Conservation (phyloP, 2,888 invertebrate species). For the Leptinotarsa peninsularis region DNA sequence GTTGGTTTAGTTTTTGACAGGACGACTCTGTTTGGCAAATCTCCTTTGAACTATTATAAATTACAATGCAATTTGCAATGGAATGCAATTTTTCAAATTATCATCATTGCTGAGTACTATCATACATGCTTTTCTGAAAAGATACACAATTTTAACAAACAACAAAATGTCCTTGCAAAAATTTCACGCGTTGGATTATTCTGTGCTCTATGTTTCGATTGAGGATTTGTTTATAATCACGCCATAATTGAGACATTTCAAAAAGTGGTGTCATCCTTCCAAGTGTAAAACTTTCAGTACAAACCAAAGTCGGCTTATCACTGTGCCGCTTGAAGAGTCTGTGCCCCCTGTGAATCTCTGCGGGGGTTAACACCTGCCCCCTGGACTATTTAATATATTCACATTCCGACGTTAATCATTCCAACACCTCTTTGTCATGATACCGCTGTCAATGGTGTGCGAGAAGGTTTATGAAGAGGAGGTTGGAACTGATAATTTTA, state of each 20-base stretch:
- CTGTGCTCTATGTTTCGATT: no score
- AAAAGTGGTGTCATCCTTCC: neutral
- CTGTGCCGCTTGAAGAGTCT: conserved; percentile 47
- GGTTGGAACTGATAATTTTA: conserved; percentile 8
- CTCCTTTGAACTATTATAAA: no score
- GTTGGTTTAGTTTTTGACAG: no score
- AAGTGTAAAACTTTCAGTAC: neutral
- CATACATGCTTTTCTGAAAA: no score
- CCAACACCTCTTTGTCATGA: conserved; percentile 60
- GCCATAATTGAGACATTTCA: conserved; percentile 4
- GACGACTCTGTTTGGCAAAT: no score
- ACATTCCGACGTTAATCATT: conserved; percentile 66
- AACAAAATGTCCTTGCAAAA: no score
- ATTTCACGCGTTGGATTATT: no score
- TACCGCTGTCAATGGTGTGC: conserved; percentile 45
- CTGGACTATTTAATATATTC: conserved; percentile 65
- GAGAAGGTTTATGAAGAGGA: conserved; percentile 11
- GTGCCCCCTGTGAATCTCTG: conserved; percentile 55
- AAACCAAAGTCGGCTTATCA: conserved; percentile 37
- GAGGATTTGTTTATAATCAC: neutral
- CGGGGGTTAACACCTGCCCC: conserved; percentile 62
- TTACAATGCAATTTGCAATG: no score
- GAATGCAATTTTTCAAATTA: no score
- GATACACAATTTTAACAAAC: no score
- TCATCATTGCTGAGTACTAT: no score